Evolutionary conservation across 1,140 invertebrate species (phyloP), one percentile per base, ranked within the genome.

Genomic region (Rhopalosiphum padi): DNA sequence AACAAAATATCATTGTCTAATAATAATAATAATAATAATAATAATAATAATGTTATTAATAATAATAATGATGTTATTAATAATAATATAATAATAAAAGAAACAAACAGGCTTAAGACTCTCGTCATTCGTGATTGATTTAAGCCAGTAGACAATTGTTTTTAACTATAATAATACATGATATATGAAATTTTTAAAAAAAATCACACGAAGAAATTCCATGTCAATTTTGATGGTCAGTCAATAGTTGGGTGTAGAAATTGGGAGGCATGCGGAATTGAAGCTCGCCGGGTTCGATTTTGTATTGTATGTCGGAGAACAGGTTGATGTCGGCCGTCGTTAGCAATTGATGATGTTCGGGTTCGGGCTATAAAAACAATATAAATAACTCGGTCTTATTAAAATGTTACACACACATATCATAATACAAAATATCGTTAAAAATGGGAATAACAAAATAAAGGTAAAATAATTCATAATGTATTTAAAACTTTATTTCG

Each of bases 201-300:
- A 37, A 41, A 9, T 85, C 23, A 2, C 18, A 53, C 18, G n/a
- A 35, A 30, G 43, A 43, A 53, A 51, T 53, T 85, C 46, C 15
- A 30, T n/a, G 35, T 93, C 48, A 93, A n/a, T 93, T 93, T 93
- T 93, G 91, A 86, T 93, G 86, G 35, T 93, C 91, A 86, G 91
- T 41, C 82, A 93, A 86, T 22, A 93, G 48, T 93, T 93, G 91
- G 23, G 82, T 43, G 46, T 93, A 93, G 25, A 93, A 93, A 55
- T 93, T 93, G 11, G 91, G 91, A 3, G 91, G 91, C 91, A 93
- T 93, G 82, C 91, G 91, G 9, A 93, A 93, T n/a, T 93, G 91
- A 25, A 93, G 82, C 41, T 93, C 91, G 25, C 68, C 77, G 6
- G 91, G 91, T 83, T 93, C 91, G 5, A 93, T 46, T 22, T 86